Base-by-base conservation (phyloP, 1,140 invertebrate genomes). In the Drosophila jambulina region DNA sequence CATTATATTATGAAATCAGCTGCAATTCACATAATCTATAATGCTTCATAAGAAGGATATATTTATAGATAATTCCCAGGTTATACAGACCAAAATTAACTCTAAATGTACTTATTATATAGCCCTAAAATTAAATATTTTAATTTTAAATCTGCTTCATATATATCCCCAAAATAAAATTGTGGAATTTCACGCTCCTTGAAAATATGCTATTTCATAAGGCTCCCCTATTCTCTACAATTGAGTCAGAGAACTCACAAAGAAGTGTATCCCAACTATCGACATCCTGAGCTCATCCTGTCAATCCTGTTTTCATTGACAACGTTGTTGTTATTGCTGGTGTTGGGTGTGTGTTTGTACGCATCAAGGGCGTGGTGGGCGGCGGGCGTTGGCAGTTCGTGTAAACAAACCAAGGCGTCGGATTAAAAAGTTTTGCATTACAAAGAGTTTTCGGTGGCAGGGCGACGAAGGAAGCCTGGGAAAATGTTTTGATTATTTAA, bases 401-500 rank as follows among this genome's bases (percentile, higher is more conserved):
- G 77, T 87, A 87, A 87, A 87, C 77, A 87, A 87, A 87, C 83
- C 85, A 83, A 87, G 83, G 83, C 83, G 77, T 84, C 54, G 80
- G 77, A 84, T 87, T 84, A 87, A 70, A 86, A 87, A 88, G 80
- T 77, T 86, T 86, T 75, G 75, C 80, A 87, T 87, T 82, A 65
- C 69, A 83, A 88, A 80, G 70, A 51, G 64, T 60, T 68, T 70
- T 68, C 38, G 62, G 67, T 68, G 67, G 67, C 46, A 36, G 67
- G 23, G 29, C 21, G 38, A 45, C 25, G 46, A 25, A 15, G 63
- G 29, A 68, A 75, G 82, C 82, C 78, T 88, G 80, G 38, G 67
- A 84, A 80, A 87, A 87, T 84, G 59, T 87, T 84, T 87, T 77
- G 72, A 88, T 88, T 84, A 84, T 87, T 88, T 74, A 54, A 63